These are phyloP conservation scores for Seladonia tumulorum DNA, from an alignment of 2,888 invertebrate genomes.

Conservation along the genomic window DNA sequence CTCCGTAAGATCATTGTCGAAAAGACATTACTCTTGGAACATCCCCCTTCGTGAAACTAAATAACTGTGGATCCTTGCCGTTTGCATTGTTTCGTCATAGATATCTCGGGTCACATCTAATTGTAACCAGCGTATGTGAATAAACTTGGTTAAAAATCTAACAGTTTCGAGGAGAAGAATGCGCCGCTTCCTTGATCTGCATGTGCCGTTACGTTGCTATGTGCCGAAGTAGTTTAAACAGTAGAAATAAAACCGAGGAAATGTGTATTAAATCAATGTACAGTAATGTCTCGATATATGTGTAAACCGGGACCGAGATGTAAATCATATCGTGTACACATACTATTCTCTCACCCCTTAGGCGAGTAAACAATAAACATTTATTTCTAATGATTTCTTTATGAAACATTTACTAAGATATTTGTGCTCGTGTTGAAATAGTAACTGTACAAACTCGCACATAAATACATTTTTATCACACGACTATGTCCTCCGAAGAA, in stretches of 20 bases:
- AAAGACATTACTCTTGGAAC: not conserved
- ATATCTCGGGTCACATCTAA: not conserved
- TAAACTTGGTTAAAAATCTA: not conserved
- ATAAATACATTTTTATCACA: no score
- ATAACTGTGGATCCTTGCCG: conserved; percentile 1
- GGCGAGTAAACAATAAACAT: no score
- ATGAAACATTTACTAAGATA: no score
- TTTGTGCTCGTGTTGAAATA: no score
- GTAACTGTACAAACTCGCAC: no score
- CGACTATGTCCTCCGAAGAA: not conserved
- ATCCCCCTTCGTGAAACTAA: not conserved
- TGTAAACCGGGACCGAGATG: no score
- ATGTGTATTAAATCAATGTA: no score
- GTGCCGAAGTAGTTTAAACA: not conserved
- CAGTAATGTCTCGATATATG: no score
- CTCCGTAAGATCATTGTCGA: not conserved
- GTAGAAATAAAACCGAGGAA: not conserved
- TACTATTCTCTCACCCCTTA: no score
- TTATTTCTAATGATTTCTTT: no score
- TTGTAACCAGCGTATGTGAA: not conserved
- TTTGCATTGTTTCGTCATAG: conserved; percentile 4
- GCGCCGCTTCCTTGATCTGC: not conserved
- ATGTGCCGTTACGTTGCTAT: not conserved
- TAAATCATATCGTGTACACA: no score
- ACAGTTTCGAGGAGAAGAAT: not conserved